A percentile compares a stretch with the other conserved stretches of the same genome.
These are phyloP conservation scores for Teleopsis dalmanni DNA, from an alignment of 1,140 invertebrate species.

Conservation along the genomic window DNA sequence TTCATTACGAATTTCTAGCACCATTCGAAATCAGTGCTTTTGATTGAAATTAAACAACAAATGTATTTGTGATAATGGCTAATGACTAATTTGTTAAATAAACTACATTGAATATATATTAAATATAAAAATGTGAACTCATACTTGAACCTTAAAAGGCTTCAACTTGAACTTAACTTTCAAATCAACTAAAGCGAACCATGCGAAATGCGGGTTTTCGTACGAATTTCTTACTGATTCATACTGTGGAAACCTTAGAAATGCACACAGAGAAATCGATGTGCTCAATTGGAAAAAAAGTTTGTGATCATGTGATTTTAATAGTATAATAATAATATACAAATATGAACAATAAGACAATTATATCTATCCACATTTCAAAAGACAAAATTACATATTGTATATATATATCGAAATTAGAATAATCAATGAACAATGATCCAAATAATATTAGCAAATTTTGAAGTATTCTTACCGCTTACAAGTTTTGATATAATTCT, in stretches of 20 bases:
- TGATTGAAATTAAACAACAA: slow-evolving; percentile 11
- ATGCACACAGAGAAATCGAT: slow-evolving; percentile 1
- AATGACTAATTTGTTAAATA: not conserved
- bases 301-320: not conserved
- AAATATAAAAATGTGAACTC: not conserved
- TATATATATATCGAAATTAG: too few species aligned
- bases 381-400: too few species aligned
- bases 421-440: too few species aligned
- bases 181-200: not conserved
- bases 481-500: too few species aligned
- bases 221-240: too few species aligned
- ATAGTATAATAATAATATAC: not conserved
- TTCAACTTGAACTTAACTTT: not conserved
- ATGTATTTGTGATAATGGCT: not conserved
- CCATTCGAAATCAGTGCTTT: slow-evolving; percentile 21
- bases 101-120: not conserved
- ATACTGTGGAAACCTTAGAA: slow-evolving; percentile 9
- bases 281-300: not conserved
- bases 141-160: slow-evolving; percentile 2
- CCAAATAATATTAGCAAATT: too few species aligned
- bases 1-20: slow-evolving; percentile 14
- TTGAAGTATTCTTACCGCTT: too few species aligned
- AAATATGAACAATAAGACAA: too few species aligned
- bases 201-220: not conserved
- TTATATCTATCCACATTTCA: too few species aligned